phyloP scores from a whole-genome alignment of 2,797 vertebrate genomes.

The Enteromius mattozi region DNA sequence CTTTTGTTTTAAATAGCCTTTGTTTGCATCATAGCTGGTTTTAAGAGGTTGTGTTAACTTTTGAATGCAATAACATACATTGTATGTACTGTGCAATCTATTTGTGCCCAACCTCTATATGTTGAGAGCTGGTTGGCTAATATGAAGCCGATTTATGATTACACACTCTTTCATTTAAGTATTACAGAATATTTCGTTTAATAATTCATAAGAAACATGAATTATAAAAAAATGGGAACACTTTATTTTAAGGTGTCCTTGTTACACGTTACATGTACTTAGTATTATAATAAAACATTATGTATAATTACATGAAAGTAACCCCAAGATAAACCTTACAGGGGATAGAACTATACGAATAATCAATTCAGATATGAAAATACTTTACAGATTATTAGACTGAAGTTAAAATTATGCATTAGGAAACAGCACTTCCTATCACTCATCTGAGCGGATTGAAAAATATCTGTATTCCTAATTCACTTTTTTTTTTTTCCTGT shows the following conservation, averaged over 20 bases:
- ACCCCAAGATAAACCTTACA: background rate
- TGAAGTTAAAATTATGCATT: background rate
- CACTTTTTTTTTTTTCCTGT: no score
- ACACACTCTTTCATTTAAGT: background rate
- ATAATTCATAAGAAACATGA: background rate
- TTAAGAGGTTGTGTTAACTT: background rate
- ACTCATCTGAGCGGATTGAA: background rate
- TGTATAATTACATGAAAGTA: background rate
- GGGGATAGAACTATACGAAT: no score
- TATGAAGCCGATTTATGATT: background rate
- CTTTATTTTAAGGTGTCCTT: background rate
- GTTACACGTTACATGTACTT: background rate
- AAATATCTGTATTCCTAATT: background rate
- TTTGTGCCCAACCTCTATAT: background rate
- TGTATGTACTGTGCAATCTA: background rate
- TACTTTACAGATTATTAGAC: background rate
- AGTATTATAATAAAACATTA: background rate
- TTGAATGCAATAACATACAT: background rate
- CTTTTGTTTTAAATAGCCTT: background rate
- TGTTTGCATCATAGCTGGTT: background rate
- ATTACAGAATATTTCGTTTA: background rate
- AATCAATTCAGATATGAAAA: background rate
- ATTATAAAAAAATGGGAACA: background rate
- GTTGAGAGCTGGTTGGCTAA: background rate
- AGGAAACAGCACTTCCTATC: no score